Evolutionary conservation across 2,113 vertebrate species (phyloP), one percentile per base, ranked within the genome.

Genomic region (Ellobius talpinus): DNA sequence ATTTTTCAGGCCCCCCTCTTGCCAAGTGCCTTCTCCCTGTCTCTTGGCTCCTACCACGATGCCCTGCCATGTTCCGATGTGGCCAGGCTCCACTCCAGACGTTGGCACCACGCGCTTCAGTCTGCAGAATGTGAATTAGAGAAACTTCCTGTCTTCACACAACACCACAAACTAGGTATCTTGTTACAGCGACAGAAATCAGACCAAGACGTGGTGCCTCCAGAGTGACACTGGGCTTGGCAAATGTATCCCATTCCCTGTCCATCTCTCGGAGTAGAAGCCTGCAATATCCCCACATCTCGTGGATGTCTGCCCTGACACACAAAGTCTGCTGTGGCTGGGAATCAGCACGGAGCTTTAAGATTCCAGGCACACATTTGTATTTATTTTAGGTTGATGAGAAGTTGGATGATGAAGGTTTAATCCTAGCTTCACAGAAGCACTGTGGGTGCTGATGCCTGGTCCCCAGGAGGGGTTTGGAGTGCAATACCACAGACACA

Each of bases 321-420:
- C 1, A 0, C 5, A 52, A 66, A 11, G 7, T 1, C 45, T 0
- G 14, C 66, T 1, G 26, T 17, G 2, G 39, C 70, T 19, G 3
- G 17, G 26, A 82, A 21, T 47, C 14, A 1, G 29, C 42, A 39
- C 2, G 50, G 68, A 66, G 79, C n/a, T 81, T 95, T 72, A 42
- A 50, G 45, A 81, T 95, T 93, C 96, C 9, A 42, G 93, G 47
- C 88, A 82, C 52, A 24, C n/a, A 61, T 66, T 92, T 92, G 88
- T 91, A 52, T 96, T 91, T 89, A 66, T 70, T 95, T 97, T 91
- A 50, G 61, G 86, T 82, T 42, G 58, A 82, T 42, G 96, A 96
- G 36, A 87, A 33, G 61, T 65, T 78, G 39, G 92, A 68, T 86
- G 93, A 65, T 50, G 42, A 85, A 58, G 26, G 72, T 24, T 3